These are phyloP conservation scores for Brienomyrus longianalis DNA, from an alignment of 2,113 vertebrate species.

Conservation along the genomic window DNA sequence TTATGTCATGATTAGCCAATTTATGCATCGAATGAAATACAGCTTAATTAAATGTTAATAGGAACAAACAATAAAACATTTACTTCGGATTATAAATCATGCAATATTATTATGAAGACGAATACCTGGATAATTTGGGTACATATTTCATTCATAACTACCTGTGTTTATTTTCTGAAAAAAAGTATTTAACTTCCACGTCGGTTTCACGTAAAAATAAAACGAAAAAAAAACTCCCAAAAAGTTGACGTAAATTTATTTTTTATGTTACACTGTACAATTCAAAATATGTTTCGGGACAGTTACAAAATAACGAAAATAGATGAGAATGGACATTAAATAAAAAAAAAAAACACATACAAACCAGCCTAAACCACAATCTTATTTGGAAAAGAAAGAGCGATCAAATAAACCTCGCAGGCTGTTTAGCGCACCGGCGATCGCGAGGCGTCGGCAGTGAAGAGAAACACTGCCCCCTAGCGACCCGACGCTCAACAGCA, in stretches of 20 bases:
- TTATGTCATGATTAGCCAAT: constrained; percentile 1
- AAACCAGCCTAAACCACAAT: constrained; percentile 11
- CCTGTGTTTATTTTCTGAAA: constrained; percentile 1
- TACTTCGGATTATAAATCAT: constrained; percentile 2
- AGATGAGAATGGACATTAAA: background rate
- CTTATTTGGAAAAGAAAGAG: constrained; percentile 12
- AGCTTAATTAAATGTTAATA: background rate
- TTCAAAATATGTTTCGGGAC: background rate
- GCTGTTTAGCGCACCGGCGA: background rate
- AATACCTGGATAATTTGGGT: background rate
- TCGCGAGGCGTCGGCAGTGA: constrained; percentile 26
- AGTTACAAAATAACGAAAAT: background rate
- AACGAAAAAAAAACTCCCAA: background rate
- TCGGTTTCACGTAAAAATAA: background rate
- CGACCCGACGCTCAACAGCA: constrained; percentile 26
- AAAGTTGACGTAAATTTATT: constrained; percentile 4
- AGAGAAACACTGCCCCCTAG: constrained; percentile 70
- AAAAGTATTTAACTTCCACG: background rate
- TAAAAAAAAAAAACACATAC: constrained; percentile 3
- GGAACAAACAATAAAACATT: constrained; percentile 2
- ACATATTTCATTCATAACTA: constrained; percentile 4
- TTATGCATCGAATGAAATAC: constrained; percentile 8
- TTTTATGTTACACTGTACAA: background rate
- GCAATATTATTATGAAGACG: background rate
- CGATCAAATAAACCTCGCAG: background rate